These are phyloP conservation scores for Hystrix brachyura DNA, from an alignment of 2,113 vertebrate species.

Conservation along the genomic window DNA sequence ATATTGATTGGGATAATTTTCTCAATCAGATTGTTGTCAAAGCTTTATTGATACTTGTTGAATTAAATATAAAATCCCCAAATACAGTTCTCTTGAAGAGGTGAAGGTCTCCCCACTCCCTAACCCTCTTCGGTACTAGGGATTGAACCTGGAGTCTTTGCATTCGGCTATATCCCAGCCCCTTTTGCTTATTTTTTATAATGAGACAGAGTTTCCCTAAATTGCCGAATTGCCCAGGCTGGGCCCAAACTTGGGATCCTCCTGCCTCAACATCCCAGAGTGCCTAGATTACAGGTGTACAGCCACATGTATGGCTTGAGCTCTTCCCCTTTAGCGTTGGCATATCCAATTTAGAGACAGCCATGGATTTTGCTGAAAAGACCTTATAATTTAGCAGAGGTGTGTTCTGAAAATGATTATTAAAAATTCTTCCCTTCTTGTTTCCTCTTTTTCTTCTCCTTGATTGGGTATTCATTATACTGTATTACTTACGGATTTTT, in stretches of 20 bases:
- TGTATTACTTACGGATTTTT: conserved; percentile 44
- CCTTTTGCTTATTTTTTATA: not conserved
- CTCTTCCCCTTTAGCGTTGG: not conserved
- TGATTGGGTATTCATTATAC: not conserved
- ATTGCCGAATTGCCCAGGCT: not conserved
- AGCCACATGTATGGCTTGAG: not conserved
- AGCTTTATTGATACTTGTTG: not conserved
- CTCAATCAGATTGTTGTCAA: not conserved
- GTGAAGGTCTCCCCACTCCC: not conserved
- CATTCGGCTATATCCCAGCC: not conserved
- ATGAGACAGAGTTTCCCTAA: not conserved
- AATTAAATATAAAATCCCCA: not conserved
- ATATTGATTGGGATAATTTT: not conserved
- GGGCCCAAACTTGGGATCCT: not conserved
- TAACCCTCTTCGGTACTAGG: not conserved
- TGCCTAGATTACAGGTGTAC: not conserved
- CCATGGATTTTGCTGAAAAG: not conserved
- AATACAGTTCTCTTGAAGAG: not conserved
- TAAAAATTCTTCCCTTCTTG: not conserved
- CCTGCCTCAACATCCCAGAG: not conserved
- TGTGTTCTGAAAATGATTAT: not conserved
- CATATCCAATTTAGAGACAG: not conserved
- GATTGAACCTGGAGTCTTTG: not conserved
- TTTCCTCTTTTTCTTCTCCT: not conserved
- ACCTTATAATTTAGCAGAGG: not conserved